Conservation (phyloP, 2,113 vertebrate genomes). For the Phylloscopus whistleri region DNA sequence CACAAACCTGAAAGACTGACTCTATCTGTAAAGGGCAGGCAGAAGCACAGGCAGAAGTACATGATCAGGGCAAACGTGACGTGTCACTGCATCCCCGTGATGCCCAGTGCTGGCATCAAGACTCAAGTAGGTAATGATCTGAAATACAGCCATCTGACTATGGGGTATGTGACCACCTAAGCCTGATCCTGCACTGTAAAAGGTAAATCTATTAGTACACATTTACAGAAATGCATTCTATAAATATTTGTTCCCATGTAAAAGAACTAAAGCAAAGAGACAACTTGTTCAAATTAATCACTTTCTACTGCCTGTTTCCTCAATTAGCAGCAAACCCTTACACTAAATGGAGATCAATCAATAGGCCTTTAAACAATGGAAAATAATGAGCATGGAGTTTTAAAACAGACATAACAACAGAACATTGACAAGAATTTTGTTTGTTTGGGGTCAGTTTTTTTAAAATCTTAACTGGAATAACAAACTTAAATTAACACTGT, state of each 20-base stretch:
- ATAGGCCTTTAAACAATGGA: neutral
- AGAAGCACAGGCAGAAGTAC: neutral
- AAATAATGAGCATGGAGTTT: neutral
- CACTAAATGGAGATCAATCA: neutral
- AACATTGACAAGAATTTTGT: neutral
- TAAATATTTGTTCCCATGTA: neutral
- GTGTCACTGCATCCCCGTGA: rapidly evolving
- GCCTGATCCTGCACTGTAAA: neutral
- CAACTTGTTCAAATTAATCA: neutral
- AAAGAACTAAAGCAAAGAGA: neutral
- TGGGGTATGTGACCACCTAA: neutral
- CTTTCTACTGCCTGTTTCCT: neutral
- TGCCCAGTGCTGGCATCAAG: neutral
- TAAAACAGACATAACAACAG: neutral
- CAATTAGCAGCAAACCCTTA: neutral
- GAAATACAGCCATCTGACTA: neutral
- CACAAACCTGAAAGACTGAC: neutral
- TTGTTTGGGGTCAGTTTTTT: neutral
- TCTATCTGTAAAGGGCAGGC: neutral
- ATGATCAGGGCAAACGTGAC: rapidly evolving
- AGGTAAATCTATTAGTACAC: neutral
- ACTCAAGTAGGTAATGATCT: neutral
- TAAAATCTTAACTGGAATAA: neutral
- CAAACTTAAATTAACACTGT: neutral
- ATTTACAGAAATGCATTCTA: neutral